phyloP scores from a whole-genome alignment of 1,140 invertebrate genomes.

The Micrasema longulum region DNA sequence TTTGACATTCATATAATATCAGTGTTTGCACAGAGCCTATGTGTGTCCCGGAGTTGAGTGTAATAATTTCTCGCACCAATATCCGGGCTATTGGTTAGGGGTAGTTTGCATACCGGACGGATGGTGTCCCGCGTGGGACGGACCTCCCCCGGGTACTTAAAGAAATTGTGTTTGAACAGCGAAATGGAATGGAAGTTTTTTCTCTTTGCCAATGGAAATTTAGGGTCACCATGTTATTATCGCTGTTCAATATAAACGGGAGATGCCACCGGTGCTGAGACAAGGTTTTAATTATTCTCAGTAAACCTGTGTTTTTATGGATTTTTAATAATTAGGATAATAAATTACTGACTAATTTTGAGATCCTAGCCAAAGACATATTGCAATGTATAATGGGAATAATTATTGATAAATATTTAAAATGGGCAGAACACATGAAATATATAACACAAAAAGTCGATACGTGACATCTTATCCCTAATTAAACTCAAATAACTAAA shows the following conservation, averaged over 20 bases:
- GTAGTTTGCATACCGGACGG: constrained; percentile 48
- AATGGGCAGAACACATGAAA: too few species aligned
- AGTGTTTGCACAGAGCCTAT: constrained; percentile 25
- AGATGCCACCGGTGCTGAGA: constrained; percentile 7
- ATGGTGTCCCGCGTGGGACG: constrained; percentile 29
- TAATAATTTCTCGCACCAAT: constrained; percentile 35
- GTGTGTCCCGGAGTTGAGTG: background rate
- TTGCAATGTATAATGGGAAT: too few species aligned
- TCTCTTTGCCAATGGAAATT: constrained; percentile 54
- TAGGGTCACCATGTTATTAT: constrained; percentile 54
- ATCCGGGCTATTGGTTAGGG: constrained; percentile 38
- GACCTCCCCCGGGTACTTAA: constrained; percentile 50
- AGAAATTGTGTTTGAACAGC: constrained; percentile 55
- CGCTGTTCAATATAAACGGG: constrained; percentile 28
- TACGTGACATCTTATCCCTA: too few species aligned
- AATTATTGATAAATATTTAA: too few species aligned
- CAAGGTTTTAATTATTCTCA: too few species aligned
- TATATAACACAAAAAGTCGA: too few species aligned
- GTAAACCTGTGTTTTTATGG: too few species aligned
- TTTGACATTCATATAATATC: constrained; percentile 25
- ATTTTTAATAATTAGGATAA: too few species aligned
- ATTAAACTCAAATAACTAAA: too few species aligned
- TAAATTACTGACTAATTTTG: too few species aligned
- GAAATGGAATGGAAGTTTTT: constrained; percentile 54
- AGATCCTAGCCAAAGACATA: too few species aligned